Evolutionary conservation across 2,888 invertebrate species (phyloP).

Genomic region (Stenchaetothrips biformis): DNA sequence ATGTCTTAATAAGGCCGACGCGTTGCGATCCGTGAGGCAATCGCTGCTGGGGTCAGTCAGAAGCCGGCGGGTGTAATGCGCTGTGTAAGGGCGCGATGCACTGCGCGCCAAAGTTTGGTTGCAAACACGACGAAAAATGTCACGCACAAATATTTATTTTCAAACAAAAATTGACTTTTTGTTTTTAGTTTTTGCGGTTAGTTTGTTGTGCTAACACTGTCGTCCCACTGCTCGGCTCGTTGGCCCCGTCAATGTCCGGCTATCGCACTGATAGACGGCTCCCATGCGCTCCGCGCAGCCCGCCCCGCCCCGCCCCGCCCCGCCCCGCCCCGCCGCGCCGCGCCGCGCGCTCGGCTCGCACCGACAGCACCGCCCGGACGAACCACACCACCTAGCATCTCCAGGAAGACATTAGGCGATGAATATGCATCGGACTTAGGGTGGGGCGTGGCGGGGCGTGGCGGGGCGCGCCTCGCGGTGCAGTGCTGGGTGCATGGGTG

Average conservation of each 20-base stretch:
- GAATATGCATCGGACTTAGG: conserved; percentile 1
- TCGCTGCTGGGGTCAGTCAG: too few relatives aligned
- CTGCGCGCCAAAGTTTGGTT: too few relatives aligned
- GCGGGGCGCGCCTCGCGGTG: neutral
- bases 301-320: conserved; percentile 9
- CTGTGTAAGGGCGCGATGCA: too few relatives aligned
- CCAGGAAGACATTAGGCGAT: conserved; percentile 12
- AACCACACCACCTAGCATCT: neutral
- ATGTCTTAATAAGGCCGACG: too few relatives aligned
- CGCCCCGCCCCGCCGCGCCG: neutral
- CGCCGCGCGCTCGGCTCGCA: neutral
- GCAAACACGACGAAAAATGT: too few relatives aligned
- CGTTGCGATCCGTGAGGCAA: too few relatives aligned
- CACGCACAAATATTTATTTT: too few relatives aligned
- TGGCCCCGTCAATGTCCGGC: neutral
- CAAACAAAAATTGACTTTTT: too few relatives aligned
- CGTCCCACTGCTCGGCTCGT: neutral
- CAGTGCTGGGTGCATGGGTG: neutral
- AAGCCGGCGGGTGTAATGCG: too few relatives aligned
- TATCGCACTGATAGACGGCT: neutral
- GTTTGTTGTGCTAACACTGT: too few relatives aligned
- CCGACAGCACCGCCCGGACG: neutral
- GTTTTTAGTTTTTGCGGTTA: too few relatives aligned
- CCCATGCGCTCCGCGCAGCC: neutral
- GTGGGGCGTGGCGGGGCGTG: neutral